Percentiles rank a stretch among this genome's conserved stretches.
phyloP scores from a whole-genome alignment of 53 echinoderm and acorn worm genomes.

The Paelopatides confundens region DNA sequence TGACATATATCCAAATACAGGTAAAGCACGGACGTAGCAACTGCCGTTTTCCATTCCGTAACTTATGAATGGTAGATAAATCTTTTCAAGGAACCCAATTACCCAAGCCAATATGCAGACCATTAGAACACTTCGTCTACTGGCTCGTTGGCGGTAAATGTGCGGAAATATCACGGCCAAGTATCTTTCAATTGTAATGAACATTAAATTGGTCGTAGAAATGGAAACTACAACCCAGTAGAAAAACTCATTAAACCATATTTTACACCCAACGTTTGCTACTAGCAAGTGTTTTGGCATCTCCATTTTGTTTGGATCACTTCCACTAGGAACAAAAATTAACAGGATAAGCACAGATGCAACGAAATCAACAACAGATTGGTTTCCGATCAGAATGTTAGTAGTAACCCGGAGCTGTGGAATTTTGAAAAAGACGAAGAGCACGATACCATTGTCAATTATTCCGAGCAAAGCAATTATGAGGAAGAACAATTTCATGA shows the following conservation, averaged over 20 bases:
- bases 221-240: neutral
- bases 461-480: neutral
- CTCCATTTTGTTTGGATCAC: neutral
- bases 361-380: slow-evolving; percentile 2
- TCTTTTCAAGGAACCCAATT: neutral
- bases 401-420: neutral
- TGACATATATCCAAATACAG: neutral
- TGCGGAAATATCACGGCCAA: neutral
- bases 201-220: neutral
- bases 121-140: neutral
- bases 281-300: neutral
- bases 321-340: neutral
- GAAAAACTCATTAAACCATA: neutral
- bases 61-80: neutral
- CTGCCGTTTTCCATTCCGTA: neutral
- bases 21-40: neutral
- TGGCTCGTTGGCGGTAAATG: slow-evolving; percentile 2
- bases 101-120: neutral
- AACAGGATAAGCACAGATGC: neutral
- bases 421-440: neutral
- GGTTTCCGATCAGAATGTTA: neutral
- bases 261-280: neutral
- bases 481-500: neutral
- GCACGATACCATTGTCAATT: neutral
- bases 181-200: neutral